These are phyloP conservation scores for Puntigrus tetrazona DNA, from an alignment of 2,113 vertebrate genomes.

Conservation along the genomic window DNA sequence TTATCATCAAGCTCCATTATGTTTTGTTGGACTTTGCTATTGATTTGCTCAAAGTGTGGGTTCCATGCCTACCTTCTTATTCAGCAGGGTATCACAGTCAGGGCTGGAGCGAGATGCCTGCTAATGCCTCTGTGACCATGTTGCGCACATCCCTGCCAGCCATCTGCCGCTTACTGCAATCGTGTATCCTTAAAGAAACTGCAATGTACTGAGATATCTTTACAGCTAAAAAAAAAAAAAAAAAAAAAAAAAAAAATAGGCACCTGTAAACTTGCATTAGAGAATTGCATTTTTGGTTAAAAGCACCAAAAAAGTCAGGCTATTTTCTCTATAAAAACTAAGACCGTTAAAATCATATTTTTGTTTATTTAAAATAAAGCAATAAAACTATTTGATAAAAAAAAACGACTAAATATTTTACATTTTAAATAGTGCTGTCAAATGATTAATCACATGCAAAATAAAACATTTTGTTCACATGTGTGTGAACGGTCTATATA, in stretches of 20 bases:
- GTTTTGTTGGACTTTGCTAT: constrained; percentile 1
- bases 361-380: too few species aligned
- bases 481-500: too few species aligned
- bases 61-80: constrained; percentile 12
- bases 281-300: neutral
- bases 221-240: too few species aligned
- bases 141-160: constrained; percentile 19
- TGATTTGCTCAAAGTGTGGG: constrained; percentile 16
- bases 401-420: too few species aligned
- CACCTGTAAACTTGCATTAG: neutral
- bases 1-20: constrained; percentile 37
- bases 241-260: too few species aligned
- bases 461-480: too few species aligned
- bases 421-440: too few species aligned
- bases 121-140: constrained; percentile 11
- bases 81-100: constrained; percentile 16
- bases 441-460: too few species aligned
- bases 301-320: neutral
- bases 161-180: constrained; percentile 13
- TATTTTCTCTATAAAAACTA: neutral
- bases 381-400: too few species aligned
- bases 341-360: too few species aligned
- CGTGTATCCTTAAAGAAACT: constrained; percentile 15
- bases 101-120: neutral
- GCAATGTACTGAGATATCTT: neutral